Base-by-base conservation (phyloP, 2,113 vertebrate species). In the Lanius collurio region DNA sequence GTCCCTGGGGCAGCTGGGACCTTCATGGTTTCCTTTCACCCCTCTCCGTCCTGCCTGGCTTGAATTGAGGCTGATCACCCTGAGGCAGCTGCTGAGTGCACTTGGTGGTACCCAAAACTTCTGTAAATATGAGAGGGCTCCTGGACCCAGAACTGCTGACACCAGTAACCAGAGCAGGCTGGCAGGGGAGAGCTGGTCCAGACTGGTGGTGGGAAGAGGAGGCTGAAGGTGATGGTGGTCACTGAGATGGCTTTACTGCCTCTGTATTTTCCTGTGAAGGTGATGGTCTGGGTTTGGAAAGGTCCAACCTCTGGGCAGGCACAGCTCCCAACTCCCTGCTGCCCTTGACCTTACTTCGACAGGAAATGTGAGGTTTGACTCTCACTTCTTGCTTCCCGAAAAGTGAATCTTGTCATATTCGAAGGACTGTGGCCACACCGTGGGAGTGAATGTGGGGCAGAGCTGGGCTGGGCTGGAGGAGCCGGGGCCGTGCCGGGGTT, bases 291-390 rank as follows among this genome's bases (percentile, higher is more conserved):
- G 24, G 62, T 77, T 92, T 13, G 4, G 24, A 69, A 27, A 44
- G 23, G 62, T 30, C 62, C 37, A 24, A 4, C 17, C n/a, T 55
- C 57, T 33, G 68, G 3, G 8, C 37, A 65, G 23, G 33, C 6
- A 0, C 14, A 0, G 31, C 64, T 73, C 37, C 50, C 22, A 0
- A 4, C 35, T 70, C 15, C 60, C n/a, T 21, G n/a, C 37, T 2
- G 2, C 46, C 42, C 55, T 69, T 0, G 0, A 13, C 84, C 84
- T 70, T 30, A 50, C 56, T 77, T 17, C 0, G 0, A 41, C 27
- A 57, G 31, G 55, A 53, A n/a, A 21, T 0, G 3, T 33, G 56
- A 5, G 3, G 26, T 71, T 86, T 84, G 41, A 37, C 60, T 78
- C 50, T 53, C 2, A 2, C 37, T 70, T 76, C 30, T 70, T 65